Evolutionary conservation across 2,888 invertebrate genomes (phyloP), one percentile per base, ranked within the genome.

Genomic region (Stenodema calcarata): DNA sequence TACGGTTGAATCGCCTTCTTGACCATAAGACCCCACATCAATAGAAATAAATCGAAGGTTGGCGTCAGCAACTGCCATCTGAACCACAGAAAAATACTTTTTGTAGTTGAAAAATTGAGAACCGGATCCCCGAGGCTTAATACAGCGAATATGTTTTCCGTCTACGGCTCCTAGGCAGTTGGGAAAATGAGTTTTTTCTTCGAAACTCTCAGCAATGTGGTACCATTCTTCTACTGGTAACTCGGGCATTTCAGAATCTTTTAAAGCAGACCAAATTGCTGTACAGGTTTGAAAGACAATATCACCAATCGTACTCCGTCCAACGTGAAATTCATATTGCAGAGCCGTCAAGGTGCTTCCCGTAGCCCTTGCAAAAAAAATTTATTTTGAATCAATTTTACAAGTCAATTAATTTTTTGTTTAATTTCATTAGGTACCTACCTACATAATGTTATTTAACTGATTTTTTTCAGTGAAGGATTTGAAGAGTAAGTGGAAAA

Each of bases 281-380:
- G 4, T 7, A 27, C 76, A 76, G 11, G 76, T 76, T 16, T 76
- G 35, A 1, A 11, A 1, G 3, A 76, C 76, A 76, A 76, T 76
- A 14, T 16, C n/a, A 3, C 35, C 9, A 12, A 76, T 28, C 1
- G 76, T 76, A 6, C 11, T 3, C 16, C 1, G 1, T n/a, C 30
- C 35, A 18, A 35, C 11, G 42, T 11, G 2, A 16, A 11, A 76
- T 18, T 76, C 76, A 14, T 1, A n/a, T 18, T 76, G 6, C 41
- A 76, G 7, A 16, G 76, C 2, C 9, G 12, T 3, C 2, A 7
- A 76, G 14, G 28, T 41, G 2, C 87, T 88, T 41, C 88, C 73
- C 78, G 87, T 87, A 23, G 87, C n/a, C n/a, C n/a, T n/a, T n/a
- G n/a, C n/a, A n/a, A n/a, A n/a, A n/a, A n/a, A n/a, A n/a, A n/a